These are phyloP conservation scores for Sphaeridia pumilis DNA, from an alignment of 2,888 invertebrate species.

Conservation along the genomic window DNA sequence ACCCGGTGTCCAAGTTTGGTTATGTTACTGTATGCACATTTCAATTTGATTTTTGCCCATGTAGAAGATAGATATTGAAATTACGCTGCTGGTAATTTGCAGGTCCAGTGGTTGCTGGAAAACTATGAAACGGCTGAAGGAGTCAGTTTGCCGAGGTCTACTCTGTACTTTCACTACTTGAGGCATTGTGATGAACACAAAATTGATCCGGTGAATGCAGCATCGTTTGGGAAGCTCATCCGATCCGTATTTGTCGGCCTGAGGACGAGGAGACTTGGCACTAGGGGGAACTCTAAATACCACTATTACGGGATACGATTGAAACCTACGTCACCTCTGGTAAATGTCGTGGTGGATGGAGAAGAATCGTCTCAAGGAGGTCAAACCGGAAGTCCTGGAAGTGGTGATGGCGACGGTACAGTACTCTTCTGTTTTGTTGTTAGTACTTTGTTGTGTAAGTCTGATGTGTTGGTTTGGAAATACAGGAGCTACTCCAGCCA, in stretches of 20 bases:
- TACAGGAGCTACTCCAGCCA: slow-evolving; percentile 15
- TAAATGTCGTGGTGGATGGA: slow-evolving; percentile 41
- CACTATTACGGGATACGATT: slow-evolving; percentile 99
- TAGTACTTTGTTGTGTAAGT: no score
- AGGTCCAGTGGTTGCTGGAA: slow-evolving; percentile 47
- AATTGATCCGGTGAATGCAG: slow-evolving; percentile 96
- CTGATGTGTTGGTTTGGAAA: no score
- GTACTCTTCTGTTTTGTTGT: no score
- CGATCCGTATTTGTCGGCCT: slow-evolving; percentile 95
- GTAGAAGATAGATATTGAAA: no score
- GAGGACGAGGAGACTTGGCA: slow-evolving; percentile 85
- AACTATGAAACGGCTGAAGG: slow-evolving; percentile 53
- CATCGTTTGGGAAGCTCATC: slow-evolving; percentile 97
- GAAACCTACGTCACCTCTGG: slow-evolving; percentile 69
- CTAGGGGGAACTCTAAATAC: slow-evolving; percentile 45
- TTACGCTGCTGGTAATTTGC: no score
- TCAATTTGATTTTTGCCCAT: slow-evolving; percentile 7
- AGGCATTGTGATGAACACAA: slow-evolving; percentile 87
- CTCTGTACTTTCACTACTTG: slow-evolving; percentile 87
- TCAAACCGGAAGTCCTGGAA: slow-evolving; percentile 5
- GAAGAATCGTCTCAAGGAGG: neutral
- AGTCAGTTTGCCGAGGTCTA: slow-evolving; percentile 49
- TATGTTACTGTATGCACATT: slow-evolving; percentile 19
- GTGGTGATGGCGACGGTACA: slow-evolving; percentile 3
- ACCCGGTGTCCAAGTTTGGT: slow-evolving; percentile 15